A percentile compares a stretch with the other conserved stretches of the same genome.
Evolutionary conservation across 64 coral and sea anemone species (phyloP).

Genomic region (Actinia equina): DNA sequence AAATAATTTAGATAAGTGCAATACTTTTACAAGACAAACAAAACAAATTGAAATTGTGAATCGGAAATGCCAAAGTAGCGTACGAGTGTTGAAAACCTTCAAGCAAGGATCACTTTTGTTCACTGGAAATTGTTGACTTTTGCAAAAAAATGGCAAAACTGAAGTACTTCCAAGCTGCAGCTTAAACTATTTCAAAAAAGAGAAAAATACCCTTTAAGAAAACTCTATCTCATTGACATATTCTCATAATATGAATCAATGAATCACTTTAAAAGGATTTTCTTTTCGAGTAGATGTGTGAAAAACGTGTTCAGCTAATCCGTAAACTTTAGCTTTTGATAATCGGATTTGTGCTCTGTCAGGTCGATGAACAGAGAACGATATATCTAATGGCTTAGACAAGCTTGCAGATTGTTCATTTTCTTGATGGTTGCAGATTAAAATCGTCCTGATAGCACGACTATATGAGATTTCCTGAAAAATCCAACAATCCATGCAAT

Average conservation of each 20-base stretch:
- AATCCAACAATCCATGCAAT: constrained; percentile 17
- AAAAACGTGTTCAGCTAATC: constrained; percentile 7
- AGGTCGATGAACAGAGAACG: constrained; percentile 32
- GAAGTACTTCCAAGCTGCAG: background rate
- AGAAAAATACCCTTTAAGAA: background rate
- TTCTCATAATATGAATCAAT: constrained; percentile 10
- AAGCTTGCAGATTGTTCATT: constrained; percentile 11
- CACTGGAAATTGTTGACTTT: constrained; percentile 2
- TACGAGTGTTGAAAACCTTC: constrained; percentile 53
- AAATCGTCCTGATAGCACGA: background rate
- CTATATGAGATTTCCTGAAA: constrained; percentile 27
- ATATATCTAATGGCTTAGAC: constrained; percentile 48
- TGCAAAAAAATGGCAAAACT: background rate
- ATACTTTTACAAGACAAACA: constrained; percentile 82
- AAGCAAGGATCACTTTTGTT: constrained; percentile 2
- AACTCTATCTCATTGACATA: background rate
- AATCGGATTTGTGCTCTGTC: constrained; percentile 53
- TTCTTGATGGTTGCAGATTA: background rate
- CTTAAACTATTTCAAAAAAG: background rate
- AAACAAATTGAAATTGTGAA: constrained; percentile 65
- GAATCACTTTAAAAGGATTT: constrained; percentile 7
- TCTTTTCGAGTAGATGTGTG: constrained; percentile 17
- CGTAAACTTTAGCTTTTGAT: constrained; percentile 31
- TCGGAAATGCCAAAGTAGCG: constrained; percentile 79
- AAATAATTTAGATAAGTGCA: constrained; percentile 90